Conservation (phyloP, 2,113 vertebrate genomes). For the Corydoras sp. region DNA sequence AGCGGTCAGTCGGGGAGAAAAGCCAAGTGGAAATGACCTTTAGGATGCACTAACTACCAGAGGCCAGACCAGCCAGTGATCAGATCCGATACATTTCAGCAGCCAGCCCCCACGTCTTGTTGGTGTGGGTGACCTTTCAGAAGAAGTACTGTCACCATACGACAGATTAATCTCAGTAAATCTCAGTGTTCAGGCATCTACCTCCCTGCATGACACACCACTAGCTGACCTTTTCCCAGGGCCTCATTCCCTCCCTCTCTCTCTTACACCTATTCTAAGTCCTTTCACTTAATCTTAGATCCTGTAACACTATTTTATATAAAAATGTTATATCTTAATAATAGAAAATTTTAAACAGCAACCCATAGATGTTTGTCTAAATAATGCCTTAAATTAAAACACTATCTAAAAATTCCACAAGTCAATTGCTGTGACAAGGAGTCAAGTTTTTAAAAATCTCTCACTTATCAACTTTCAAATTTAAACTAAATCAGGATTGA, state of each 20-base stretch:
- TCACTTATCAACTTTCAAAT: no score
- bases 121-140: conserved; percentile 70
- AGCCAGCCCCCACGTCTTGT: conserved; percentile 53
- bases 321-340: conserved; percentile 14
- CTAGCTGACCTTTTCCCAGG: conserved; percentile 47
- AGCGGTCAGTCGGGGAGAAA: conserved; percentile 50
- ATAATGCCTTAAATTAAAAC: no score
- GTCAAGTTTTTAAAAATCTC: no score
- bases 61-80: conserved; percentile 50
- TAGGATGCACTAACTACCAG: conserved; percentile 56
- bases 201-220: conserved; percentile 37
- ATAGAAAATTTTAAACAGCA: no score
- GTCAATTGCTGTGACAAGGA: no score
- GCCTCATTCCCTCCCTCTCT: conserved; percentile 35
- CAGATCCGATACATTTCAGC: conserved; percentile 60
- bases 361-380: no score
- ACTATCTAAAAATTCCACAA: no score
- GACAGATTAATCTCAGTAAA: conserved; percentile 61
- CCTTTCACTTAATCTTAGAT: conserved; percentile 25
- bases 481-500: no score
- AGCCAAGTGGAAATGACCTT: conserved; percentile 60
- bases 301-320: neutral
- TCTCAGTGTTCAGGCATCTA: conserved; percentile 39
- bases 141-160: conserved; percentile 65
- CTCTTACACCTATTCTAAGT: conserved; percentile 11